Base-by-base conservation (phyloP, 2,797 vertebrate species). In the Gastrophryne carolinensis region DNA sequence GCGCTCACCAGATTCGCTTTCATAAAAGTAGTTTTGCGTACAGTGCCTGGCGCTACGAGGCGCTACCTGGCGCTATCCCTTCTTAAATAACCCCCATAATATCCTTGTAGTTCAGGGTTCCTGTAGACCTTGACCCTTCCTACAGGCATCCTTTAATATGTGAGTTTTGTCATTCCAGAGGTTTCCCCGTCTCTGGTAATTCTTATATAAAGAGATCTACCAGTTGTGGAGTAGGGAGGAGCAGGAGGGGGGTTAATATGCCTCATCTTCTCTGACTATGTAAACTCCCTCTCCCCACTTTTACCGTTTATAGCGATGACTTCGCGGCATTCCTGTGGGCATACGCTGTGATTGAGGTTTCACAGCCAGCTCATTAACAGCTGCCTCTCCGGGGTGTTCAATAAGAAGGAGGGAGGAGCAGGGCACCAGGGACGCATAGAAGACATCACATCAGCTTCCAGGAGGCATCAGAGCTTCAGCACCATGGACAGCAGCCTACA, bases 291-390 rank as follows among this genome's bases (percentile, higher is more conserved):
- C 50, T 50, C 52, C 39, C 17, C 19, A 21, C 60, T 57, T 50
- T 60, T 67, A 72, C 75, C 35, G 19, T 71, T 63, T 72, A 65
- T 58, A 37, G 58, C 54, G 50, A 65, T 78, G 53, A 65, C 49
- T 64, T 27, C 24, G 49, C 73, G 11, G 65, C 5, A 67, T 49
- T 78, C 75, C 67, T 65, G 58, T 78, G 75, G 75, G 75, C 23
- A 37, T 78, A 71, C 60, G 39, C 23, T 44, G 34, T 64, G 74
- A 78, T 78, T 72, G 75, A 78, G 67, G 60, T 71, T 71, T 71
- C 29, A 32, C 60, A 50, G 67, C 75, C 67, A 72, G 52, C 67
- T 78, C 75, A 78, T 78, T 78, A 78, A 47, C 67, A 72, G 75
- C 67, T 50, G 58, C 67, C 23, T 72, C 75, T 52, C 67, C 41